Percentiles rank a stretch among this genome's conserved stretches.
Evolutionary conservation across 2,797 vertebrate genomes (phyloP).

Genomic region (Tenualosa ilisha): DNA sequence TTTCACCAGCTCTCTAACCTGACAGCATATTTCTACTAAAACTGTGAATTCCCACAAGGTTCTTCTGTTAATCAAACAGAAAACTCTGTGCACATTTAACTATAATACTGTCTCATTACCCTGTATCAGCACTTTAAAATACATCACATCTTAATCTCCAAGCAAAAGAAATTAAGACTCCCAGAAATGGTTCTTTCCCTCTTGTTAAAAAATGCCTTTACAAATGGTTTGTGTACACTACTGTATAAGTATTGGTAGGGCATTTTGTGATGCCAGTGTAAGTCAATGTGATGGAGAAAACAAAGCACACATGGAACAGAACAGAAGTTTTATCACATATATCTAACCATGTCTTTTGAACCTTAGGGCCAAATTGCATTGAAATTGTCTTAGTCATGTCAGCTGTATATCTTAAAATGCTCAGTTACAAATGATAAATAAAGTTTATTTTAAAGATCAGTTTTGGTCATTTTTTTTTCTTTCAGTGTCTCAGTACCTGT

Average conservation of each 20-base stretch:
- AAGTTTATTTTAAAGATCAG: constrained; percentile 86
- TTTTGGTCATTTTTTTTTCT: neutral
- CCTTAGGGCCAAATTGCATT: constrained; percentile 79
- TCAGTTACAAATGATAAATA: constrained; percentile 83
- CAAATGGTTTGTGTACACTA: constrained; percentile 51
- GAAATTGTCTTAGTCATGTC: constrained; percentile 80
- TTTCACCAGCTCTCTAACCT: constrained; percentile 50
- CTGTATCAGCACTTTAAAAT: constrained; percentile 67
- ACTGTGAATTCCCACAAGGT: constrained; percentile 58
- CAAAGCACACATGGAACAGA: constrained; percentile 70
- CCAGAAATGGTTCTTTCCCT: constrained; percentile 45
- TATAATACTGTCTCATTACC: neutral
- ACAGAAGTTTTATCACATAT: constrained; percentile 66
- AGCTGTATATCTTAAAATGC: constrained; percentile 82
- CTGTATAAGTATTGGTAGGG: constrained; percentile 42
- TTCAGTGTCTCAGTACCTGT: neutral
- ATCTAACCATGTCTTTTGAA: constrained; percentile 76
- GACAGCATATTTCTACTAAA: constrained; percentile 57
- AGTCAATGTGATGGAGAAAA: constrained; percentile 55
- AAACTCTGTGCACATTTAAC: constrained; percentile 7
- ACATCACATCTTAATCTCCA: constrained; percentile 56
- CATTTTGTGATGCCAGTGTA: constrained; percentile 55
- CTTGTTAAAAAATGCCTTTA: constrained; percentile 42
- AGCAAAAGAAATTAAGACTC: constrained; percentile 51
- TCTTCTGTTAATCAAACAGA: neutral